Percentiles rank a stretch among this genome's conserved stretches.
phyloP scores from a whole-genome alignment of 2,797 vertebrate genomes.

The Acanthurus tractus region DNA sequence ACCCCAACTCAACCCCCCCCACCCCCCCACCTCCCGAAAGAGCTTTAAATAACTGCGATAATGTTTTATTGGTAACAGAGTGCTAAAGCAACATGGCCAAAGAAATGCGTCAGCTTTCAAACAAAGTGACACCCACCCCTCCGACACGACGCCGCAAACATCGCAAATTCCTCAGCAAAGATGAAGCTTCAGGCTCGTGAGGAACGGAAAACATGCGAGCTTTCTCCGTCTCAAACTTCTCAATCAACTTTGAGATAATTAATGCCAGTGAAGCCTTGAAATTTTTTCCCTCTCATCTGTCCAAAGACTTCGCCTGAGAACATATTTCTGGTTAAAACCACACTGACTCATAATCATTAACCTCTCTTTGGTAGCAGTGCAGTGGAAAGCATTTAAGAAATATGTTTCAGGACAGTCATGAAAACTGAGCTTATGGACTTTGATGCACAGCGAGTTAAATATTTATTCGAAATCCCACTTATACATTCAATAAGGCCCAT shows the following conservation, averaged over 20 bases:
- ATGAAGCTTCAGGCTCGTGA: conserved; percentile 51
- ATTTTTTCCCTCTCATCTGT: conserved; percentile 15
- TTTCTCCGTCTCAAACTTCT: conserved; percentile 43
- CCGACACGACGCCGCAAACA: conserved; percentile 24
- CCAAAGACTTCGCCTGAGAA: conserved; percentile 37
- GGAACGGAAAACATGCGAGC: conserved; percentile 50
- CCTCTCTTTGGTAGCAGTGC: background rate
- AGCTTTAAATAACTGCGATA: conserved; percentile 78
- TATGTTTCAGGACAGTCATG: background rate
- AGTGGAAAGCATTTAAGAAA: background rate
- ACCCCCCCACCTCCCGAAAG: conserved; percentile 51
- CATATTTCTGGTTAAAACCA: conserved; percentile 55
- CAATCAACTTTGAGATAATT: conserved; percentile 29
- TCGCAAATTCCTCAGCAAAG: conserved; percentile 55
- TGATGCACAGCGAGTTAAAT: background rate
- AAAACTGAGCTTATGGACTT: conserved; percentile 1
- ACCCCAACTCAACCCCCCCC: conserved; percentile 20
- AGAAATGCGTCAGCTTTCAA: conserved; percentile 49
- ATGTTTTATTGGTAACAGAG: conserved; percentile 78
- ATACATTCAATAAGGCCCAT: background rate
- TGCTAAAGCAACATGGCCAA: conserved; percentile 44
- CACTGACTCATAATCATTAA: conserved; percentile 46
- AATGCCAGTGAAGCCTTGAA: conserved; percentile 26
- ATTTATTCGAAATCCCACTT: conserved; percentile 3
- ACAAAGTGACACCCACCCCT: conserved; percentile 39